A percentile compares a stretch with the other conserved stretches of the same genome.
Evolutionary conservation across 2,888 invertebrate genomes (phyloP).

Genomic region (Conomelus anceps): DNA sequence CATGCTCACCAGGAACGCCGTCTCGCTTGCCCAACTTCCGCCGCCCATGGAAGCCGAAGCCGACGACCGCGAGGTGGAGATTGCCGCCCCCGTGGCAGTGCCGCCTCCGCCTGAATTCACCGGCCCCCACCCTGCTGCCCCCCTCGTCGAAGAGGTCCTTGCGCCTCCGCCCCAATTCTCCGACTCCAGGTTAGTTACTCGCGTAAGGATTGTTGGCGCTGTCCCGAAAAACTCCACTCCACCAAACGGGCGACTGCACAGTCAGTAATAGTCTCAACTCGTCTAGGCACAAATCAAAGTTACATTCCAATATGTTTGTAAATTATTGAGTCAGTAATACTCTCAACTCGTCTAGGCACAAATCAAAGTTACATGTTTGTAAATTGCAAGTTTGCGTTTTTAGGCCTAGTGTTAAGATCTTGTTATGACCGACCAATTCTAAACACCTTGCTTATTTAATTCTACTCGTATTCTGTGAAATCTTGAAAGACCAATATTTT

Average conservation of each 20-base stretch:
- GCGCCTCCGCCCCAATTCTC: slow-evolving; percentile 87
- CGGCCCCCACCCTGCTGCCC: slow-evolving; percentile 42
- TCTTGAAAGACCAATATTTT: no score
- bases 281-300: background rate
- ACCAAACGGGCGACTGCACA: slow-evolving; percentile 25
- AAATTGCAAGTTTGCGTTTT: no score
- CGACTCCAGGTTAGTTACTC: slow-evolving; percentile 55
- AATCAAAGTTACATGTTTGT: background rate
- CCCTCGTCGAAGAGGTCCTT: slow-evolving; percentile 52
- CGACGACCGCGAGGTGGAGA: slow-evolving; percentile 53
- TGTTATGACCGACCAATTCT: no score
- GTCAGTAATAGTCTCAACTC: slow-evolving; percentile 23
- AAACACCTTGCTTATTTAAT: no score
- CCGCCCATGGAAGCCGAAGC: slow-evolving; percentile 68
- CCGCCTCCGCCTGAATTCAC: slow-evolving; percentile 56
- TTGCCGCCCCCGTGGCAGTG: slow-evolving; percentile 44
- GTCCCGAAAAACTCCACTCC: slow-evolving; percentile 55
- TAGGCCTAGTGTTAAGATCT: no score
- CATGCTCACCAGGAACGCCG: slow-evolving; percentile 58
- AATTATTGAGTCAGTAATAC: slow-evolving; percentile 19
- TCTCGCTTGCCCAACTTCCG: slow-evolving; percentile 70
- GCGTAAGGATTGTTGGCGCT: slow-evolving; percentile 76
- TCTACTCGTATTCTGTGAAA: no score
- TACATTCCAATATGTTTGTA: background rate
- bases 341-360: no score